Evolutionary conservation across 2,797 vertebrate species (phyloP), one percentile per base, ranked within the genome.

Genomic region (Chaunax sp.): DNA sequence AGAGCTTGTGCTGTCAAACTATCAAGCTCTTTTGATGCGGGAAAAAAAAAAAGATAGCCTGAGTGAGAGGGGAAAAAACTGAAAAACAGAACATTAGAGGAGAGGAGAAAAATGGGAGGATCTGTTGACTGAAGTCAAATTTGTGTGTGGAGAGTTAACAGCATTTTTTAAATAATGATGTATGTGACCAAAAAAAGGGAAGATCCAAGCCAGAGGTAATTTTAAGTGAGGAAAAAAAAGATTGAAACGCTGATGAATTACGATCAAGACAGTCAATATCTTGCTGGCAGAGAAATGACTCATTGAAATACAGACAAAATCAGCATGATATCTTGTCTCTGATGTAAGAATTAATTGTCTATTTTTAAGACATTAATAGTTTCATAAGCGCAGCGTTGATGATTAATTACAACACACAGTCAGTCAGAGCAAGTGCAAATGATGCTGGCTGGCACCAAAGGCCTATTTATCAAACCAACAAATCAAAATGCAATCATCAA

Each of bases 1-100:
- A 72, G 84, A 89, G 90, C 90, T 88, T 69, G 35, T 91, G 87
- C 90, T 92, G 92, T 94, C 93, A 94, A 93, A 84, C 86, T 86
- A 81, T 92, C 91, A 90, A 78, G 69, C 81, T 84, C 87, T 87
- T 93, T 91, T 94, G 90, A 93, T 88, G 90, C 72, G 38, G 85
- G 82, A 72, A 87, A 89, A 80, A 19, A 71, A 80, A 76, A 75
- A 69, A 69, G 68, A 75, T 66, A 82, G 58, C 71, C 28, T 16
- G 61, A 73, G 81, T 3, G 46, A 73, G 74, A 64, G 65, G 56
- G 63, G 66, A 53, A n/a, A 80, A 33, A 18, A 6, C 41, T 37
- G 33, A 69, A 62, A 75, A 75, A 78, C 35, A 45, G 43, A 16
- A 60, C 47, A 61, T 15, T n/a, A 63, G 73, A 69, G 52, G 45